Conservation (phyloP, 2,797 vertebrate genomes). For the Paratrypauchen microcephalus region DNA sequence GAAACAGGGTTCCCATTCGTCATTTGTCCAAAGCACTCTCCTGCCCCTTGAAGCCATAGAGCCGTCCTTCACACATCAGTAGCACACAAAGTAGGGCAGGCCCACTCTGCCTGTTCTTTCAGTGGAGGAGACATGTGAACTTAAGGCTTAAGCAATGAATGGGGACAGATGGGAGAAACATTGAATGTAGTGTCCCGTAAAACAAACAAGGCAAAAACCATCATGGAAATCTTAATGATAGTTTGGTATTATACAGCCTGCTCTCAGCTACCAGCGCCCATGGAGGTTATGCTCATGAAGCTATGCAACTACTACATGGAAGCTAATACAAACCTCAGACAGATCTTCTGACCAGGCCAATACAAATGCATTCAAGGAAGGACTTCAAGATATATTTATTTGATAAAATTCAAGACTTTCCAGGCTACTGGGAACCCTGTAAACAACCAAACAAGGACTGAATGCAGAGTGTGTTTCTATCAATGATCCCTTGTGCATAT, state of each 20-base stretch:
- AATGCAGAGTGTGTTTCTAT: slow-evolving; percentile 77
- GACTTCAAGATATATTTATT: slow-evolving; percentile 75
- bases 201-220: slow-evolving; percentile 28
- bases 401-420: slow-evolving; percentile 78
- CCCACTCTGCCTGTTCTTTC: slow-evolving; percentile 15
- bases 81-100: slow-evolving; percentile 16
- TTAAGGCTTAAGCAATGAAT: slow-evolving; percentile 33
- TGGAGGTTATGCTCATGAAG: slow-evolving; percentile 43
- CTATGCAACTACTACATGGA: slow-evolving; percentile 41
- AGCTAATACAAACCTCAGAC: slow-evolving; percentile 38
- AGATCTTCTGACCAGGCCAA: slow-evolving; percentile 31
- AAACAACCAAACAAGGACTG: slow-evolving; percentile 68
- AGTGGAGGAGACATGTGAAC: slow-evolving; percentile 34
- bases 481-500: slow-evolving; percentile 87
- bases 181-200: slow-evolving; percentile 18
- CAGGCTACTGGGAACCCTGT: slow-evolving; percentile 77
- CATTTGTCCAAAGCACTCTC: slow-evolving; percentile 44
- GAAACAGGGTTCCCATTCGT: slow-evolving; percentile 70
- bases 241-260: slow-evolving; percentile 28
- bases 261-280: slow-evolving; percentile 18
- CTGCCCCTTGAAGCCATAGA: slow-evolving; percentile 33
- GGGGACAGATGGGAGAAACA: slow-evolving; percentile 38
- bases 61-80: slow-evolving; percentile 24
- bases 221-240: slow-evolving; percentile 22
- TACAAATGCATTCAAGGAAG: slow-evolving; percentile 59